Conservation (phyloP, 2,113 vertebrate genomes). For the Pterocles burchelli region DNA sequence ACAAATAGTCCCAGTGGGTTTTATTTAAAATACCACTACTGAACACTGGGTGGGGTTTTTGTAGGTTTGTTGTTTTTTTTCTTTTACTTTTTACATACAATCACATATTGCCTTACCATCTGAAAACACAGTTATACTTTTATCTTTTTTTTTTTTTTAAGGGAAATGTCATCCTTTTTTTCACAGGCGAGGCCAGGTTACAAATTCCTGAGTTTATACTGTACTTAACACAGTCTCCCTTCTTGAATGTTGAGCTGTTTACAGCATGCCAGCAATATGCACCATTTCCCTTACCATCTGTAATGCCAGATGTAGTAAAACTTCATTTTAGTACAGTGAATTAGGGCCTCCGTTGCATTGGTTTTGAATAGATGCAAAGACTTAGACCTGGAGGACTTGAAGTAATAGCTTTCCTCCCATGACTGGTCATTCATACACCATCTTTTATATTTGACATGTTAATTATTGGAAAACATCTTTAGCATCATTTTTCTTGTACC, state of each 20-base stretch:
- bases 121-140: not conserved
- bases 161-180: slow-evolving; percentile 12
- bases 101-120: not conserved
- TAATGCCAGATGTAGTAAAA: slow-evolving; percentile 54
- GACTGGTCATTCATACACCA: not conserved
- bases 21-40: not conserved
- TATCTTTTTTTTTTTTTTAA: not conserved
- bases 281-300: slow-evolving; percentile 61
- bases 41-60: not conserved
- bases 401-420: slow-evolving; percentile 14
- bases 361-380: slow-evolving; percentile 14
- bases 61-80: not conserved
- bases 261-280: slow-evolving; percentile 50
- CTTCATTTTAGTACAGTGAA: slow-evolving; percentile 57
- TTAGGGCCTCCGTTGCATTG: slow-evolving; percentile 19
- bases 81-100: not conserved
- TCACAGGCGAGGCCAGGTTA: not conserved
- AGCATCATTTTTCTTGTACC: slow-evolving; percentile 13
- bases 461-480: slow-evolving; percentile 24
- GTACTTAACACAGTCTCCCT: slow-evolving; percentile 50
- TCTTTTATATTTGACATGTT: not conserved
- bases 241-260: slow-evolving; percentile 50
- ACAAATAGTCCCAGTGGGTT: not conserved
- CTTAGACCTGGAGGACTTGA: slow-evolving; percentile 30
- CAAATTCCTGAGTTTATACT: slow-evolving; percentile 71